Percentiles rank a stretch among this genome's conserved stretches.
Evolutionary conservation across 2,113 vertebrate genomes (phyloP).

Genomic region (Petroica traversi): DNA sequence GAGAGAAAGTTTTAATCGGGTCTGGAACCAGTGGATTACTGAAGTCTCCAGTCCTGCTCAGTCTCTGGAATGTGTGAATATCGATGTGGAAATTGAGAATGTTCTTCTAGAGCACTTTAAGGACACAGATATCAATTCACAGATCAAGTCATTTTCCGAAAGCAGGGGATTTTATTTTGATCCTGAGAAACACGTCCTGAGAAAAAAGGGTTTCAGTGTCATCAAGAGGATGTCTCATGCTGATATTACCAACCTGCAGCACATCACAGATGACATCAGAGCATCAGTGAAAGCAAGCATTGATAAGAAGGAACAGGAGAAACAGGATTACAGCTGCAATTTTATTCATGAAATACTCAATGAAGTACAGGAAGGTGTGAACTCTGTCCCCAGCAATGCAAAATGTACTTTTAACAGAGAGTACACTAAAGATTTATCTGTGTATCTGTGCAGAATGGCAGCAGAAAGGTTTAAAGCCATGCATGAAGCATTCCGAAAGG

Average conservation of each 20-base stretch:
- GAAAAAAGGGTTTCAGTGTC: accelerated
- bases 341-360: constrained; percentile 56
- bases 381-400: background rate
- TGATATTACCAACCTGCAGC: background rate
- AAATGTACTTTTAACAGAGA: constrained; percentile 4
- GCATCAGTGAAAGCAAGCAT: background rate
- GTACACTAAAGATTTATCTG: constrained; percentile 50
- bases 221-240: accelerated
- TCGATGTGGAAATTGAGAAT: background rate
- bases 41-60: background rate
- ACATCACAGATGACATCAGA: background rate
- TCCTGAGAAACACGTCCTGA: background rate
- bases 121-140: background rate
- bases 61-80: background rate
- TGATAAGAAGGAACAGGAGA: background rate
- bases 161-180: background rate
- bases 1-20: background rate
- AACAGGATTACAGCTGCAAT: background rate
- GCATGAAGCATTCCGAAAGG: constrained; percentile 41
- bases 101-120: constrained; percentile 32
- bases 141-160: background rate
- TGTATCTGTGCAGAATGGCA: constrained; percentile 43
- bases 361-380: background rate
- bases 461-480: constrained; percentile 37
- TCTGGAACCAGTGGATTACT: constrained; percentile 32